Conservation (phyloP, 2,797 vertebrate genomes). For the Darevskia mixta region DNA sequence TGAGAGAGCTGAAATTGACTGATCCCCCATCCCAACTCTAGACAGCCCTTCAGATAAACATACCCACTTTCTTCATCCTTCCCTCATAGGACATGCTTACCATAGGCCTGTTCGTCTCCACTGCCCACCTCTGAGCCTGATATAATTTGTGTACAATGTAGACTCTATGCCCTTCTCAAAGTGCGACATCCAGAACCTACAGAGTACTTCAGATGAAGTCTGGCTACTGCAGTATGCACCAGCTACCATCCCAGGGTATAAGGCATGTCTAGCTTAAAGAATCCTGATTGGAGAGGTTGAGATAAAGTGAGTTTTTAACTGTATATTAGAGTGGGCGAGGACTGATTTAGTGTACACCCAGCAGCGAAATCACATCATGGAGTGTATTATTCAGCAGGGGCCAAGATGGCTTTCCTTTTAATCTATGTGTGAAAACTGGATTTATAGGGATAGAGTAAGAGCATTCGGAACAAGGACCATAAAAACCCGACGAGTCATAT, state of each 20-base stretch:
- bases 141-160: neutral
- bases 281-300: constrained; percentile 9
- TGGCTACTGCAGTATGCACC: neutral
- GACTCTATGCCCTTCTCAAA: neutral
- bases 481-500: constrained; percentile 59
- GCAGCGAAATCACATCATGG: neutral
- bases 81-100: too few species aligned
- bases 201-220: neutral
- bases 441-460: constrained; percentile 58
- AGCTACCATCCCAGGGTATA: neutral
- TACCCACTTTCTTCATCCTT: neutral
- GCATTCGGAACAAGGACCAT: constrained; percentile 55
- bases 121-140: neutral
- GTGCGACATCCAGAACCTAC: neutral
- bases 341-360: neutral
- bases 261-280: neutral
- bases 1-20: too few species aligned
- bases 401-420: constrained; percentile 47
- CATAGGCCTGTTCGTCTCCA: neutral
- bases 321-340: accelerated
- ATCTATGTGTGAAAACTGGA: constrained; percentile 67
- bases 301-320: constrained; percentile 26
- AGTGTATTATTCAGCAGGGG: constrained; percentile 43
- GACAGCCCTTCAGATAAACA: neutral
- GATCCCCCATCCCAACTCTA: too few species aligned